Evolutionary conservation across 2,888 invertebrate genomes (phyloP).

Genomic region (Tetranychus piercei): DNA sequence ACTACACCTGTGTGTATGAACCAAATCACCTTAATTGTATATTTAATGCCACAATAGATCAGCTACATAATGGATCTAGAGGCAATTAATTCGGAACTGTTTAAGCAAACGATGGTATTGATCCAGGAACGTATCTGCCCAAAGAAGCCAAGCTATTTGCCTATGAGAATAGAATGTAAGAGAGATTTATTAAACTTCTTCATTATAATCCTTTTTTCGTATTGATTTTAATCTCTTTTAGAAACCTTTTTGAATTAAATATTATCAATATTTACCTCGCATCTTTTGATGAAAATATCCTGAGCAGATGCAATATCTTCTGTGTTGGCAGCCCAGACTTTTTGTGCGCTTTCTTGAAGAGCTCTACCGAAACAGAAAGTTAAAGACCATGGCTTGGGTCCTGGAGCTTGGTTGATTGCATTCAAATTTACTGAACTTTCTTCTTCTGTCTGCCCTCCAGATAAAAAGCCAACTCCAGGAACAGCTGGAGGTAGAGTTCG

Average conservation of each 20-base stretch:
- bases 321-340: constrained; percentile 81
- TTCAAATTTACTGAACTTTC: constrained; percentile 89
- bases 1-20: too few species aligned
- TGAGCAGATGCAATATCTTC: constrained; percentile 43
- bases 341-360: constrained; percentile 80
- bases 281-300: constrained; percentile 43
- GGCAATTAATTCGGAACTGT: background rate
- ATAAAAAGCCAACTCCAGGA: constrained; percentile 86
- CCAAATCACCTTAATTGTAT: too few species aligned
- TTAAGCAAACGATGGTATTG: constrained; percentile 29
- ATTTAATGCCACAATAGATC: too few species aligned
- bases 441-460: constrained; percentile 95
- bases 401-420: constrained; percentile 70
- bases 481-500: constrained; percentile 90
- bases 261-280: background rate
- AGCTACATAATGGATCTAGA: too few species aligned
- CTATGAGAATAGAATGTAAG: constrained; percentile 37
- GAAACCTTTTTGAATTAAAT: too few species aligned
- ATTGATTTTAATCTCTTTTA: too few species aligned
- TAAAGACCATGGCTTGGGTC: constrained; percentile 84
- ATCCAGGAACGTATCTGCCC: constrained; percentile 54
- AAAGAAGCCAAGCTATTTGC: constrained; percentile 75
- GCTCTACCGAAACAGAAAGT: constrained; percentile 98
- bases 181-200: background rate
- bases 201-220: too few species aligned